Evolutionary conservation across 2,113 vertebrate species (phyloP).

Genomic region (Bujurquina vittata): DNA sequence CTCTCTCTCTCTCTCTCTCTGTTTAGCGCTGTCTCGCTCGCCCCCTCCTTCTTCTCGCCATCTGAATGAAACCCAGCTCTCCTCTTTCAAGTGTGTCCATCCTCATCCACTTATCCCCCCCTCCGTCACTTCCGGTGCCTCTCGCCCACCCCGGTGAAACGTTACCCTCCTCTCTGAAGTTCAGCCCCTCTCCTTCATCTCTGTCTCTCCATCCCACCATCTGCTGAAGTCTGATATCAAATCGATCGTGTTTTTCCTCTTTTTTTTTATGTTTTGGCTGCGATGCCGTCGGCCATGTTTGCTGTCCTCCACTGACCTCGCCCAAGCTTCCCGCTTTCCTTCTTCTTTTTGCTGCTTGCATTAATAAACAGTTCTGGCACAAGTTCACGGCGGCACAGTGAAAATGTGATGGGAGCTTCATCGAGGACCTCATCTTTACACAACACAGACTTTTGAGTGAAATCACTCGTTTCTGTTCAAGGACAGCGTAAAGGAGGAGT

Average conservation of each 20-base stretch:
- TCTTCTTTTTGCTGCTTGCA: neutral
- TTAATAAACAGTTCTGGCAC: neutral
- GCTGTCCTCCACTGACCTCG: constrained; percentile 20
- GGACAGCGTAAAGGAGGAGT: neutral
- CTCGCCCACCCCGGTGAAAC: neutral
- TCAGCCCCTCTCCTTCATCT: neutral
- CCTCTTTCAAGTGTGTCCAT: constrained; percentile 37
- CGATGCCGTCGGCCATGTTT: constrained; percentile 9
- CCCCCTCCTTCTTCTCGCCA: constrained; percentile 1
- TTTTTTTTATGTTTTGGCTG: constrained; percentile 16
- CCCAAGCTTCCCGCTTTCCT: neutral
- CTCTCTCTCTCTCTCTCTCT: constrained; percentile 4
- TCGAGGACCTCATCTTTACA: neutral
- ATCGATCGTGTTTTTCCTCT: constrained; percentile 16
- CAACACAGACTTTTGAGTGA: neutral
- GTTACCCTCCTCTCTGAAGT: neutral
- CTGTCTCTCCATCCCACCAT: constrained; percentile 16
- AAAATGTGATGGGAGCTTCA: too few species aligned
- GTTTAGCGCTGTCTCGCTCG: neutral
- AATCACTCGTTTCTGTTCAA: neutral
- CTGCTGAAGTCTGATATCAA: constrained; percentile 43
- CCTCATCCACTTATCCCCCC: constrained; percentile 21
- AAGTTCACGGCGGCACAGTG: too few species aligned
- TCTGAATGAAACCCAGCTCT: constrained; percentile 44
- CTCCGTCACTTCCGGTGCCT: neutral